Base-by-base conservation (phyloP, 2,797 vertebrate species). In the Anolis apletophallus region DNA sequence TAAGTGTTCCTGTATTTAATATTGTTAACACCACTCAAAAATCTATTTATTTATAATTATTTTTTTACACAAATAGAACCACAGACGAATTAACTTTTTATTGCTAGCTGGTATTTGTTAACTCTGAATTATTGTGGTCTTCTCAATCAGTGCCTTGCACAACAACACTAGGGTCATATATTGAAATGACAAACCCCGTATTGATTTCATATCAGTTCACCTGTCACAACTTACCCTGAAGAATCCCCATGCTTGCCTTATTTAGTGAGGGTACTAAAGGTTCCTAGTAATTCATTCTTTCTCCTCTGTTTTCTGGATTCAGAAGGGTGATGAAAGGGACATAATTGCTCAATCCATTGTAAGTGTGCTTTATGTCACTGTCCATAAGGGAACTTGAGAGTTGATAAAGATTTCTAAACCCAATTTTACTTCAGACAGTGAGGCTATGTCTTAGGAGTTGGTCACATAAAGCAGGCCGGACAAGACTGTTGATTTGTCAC, bases 21-120 rank as follows among this genome's bases (percentile, higher is more conserved):
- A 80, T 80, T 23, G 76, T 83, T 87, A 19, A 73, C 55, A 80
- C 36, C 80, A 54, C 40, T 83, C 40, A 79, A 46, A 40, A 32
- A 73, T 69, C 57, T 87, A 87, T 87, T 87, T 87, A 87, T 87
- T 87, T 84, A 84, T 82, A 83, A 87, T 80, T 85, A 85, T 72
- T 72, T 87, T 83, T 87, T 83, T 83, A 84, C 46, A 79, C 17
- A 87, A 80, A 83, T 61, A 68, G 64, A 86, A 67, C 32, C 52
- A 32, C 32, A 59, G 55, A 34, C 34, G 23, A 34, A 79, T 36
- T 50, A n/a, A 5, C 11, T 50, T 72, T 72, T 16, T 67, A 82
- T 50, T 19, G 21, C 67, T 82, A 26, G 29, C 57, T 87, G 81
- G n/a, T 23, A 77, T 57, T 29, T 36, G 34, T 61, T 52, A 36